These are phyloP conservation scores for Antigone vipio DNA, from an alignment of 2,113 vertebrate species.

Conservation along the genomic window DNA sequence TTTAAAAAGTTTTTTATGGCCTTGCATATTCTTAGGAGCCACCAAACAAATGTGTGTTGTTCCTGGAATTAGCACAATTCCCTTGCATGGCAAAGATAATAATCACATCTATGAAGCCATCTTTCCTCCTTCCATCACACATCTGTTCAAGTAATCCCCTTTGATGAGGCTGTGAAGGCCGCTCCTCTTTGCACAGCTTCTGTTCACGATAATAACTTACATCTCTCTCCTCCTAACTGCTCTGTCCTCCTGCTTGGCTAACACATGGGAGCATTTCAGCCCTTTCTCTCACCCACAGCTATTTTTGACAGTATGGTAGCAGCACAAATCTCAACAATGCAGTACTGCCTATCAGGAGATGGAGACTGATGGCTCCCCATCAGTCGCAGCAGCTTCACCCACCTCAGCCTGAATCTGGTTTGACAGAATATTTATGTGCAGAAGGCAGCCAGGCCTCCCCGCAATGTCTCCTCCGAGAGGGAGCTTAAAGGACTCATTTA, in stretches of 20 bases:
- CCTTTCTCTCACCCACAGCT: not conserved
- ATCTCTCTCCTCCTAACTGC: not conserved
- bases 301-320: not conserved
- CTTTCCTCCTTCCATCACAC: not conserved
- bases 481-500: not conserved
- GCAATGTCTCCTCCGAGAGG: not conserved
- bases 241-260: not conserved
- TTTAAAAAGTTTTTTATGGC: not conserved
- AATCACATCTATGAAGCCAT: not conserved
- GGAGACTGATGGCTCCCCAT: conserved; percentile 6
- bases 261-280: not conserved
- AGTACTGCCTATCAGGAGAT: not conserved
- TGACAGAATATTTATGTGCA: conserved; percentile 24
- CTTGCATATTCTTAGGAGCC: not conserved
- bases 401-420: not conserved
- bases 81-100: not conserved
- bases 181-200: not conserved
- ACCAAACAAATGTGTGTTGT: not conserved
- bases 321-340: not conserved
- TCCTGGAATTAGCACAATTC: not conserved
- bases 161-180: not conserved
- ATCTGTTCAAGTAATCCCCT: not conserved
- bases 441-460: conserved; percentile 22
- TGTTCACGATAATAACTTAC: not conserved
- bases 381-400: not conserved